These are phyloP conservation scores for Podargus strigoides DNA, from an alignment of 2,797 vertebrate species.

Conservation along the genomic window DNA sequence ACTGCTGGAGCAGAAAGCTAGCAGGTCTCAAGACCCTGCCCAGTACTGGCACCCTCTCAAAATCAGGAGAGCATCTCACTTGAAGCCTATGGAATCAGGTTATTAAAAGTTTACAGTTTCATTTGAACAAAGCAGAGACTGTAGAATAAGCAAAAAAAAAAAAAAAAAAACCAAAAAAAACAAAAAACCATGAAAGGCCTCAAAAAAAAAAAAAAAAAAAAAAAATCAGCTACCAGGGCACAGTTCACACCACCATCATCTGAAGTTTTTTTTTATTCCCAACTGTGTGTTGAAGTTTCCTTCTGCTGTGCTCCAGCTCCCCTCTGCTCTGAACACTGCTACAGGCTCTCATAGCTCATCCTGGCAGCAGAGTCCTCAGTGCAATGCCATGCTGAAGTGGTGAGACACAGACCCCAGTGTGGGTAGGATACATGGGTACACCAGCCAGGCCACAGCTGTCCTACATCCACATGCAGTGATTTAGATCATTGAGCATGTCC, in stretches of 20 bases:
- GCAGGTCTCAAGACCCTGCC: not conserved
- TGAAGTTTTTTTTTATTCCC: not conserved
- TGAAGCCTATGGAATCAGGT: not conserved
- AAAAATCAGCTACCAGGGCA: not conserved
- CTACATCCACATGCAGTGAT: accelerated
- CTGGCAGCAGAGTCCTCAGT: not conserved
- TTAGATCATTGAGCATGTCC: not conserved
- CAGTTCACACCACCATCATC: not conserved
- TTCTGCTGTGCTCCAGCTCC: not conserved
- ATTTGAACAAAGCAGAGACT: not conserved
- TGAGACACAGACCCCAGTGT: not conserved
- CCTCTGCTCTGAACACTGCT: not conserved
- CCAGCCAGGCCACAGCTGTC: not conserved
- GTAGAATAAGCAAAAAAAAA: not conserved
- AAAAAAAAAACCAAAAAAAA: too few species aligned
- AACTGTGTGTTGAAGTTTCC: not conserved
- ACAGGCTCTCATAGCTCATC: not conserved
- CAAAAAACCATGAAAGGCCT: not conserved
- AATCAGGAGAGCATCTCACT: not conserved
- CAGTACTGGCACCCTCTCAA: not conserved
- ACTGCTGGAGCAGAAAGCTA: not conserved
- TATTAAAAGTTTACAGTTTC: not conserved
- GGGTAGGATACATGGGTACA: not conserved
- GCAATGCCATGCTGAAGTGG: not conserved
- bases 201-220: too few species aligned